Conservation (phyloP, 64 coral and sea anemone species). For the Montipora cactus region DNA sequence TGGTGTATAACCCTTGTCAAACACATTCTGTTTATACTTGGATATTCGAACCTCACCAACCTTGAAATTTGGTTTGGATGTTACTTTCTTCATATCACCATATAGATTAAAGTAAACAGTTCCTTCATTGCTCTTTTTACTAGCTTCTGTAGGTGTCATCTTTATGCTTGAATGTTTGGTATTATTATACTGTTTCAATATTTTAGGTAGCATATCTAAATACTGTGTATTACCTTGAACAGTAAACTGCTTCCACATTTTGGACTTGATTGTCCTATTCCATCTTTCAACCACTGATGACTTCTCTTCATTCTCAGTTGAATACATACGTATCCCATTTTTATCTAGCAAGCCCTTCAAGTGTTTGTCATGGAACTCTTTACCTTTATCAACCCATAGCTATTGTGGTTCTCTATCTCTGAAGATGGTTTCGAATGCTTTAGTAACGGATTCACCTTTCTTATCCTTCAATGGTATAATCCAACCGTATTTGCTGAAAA, state of each 20-base stretch:
- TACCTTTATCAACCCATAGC: slow-evolving; percentile 58
- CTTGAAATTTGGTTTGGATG: slow-evolving; percentile 29
- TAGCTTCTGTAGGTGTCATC: slow-evolving; percentile 48
- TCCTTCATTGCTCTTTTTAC: slow-evolving; percentile 52
- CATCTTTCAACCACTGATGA: slow-evolving; percentile 31
- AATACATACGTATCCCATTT: not conserved
- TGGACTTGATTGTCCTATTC: slow-evolving; percentile 46
- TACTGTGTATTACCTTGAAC: slow-evolving; percentile 20
- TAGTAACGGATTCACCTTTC: not conserved
- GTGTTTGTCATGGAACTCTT: slow-evolving; percentile 33
- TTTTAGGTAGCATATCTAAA: slow-evolving; percentile 14
- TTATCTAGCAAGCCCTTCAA: slow-evolving; percentile 11
- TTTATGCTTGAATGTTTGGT: slow-evolving; percentile 22
- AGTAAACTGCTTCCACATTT: slow-evolving; percentile 70
- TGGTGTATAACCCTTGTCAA: slow-evolving; percentile 37
- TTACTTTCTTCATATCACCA: slow-evolving; percentile 32
- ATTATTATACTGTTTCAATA: slow-evolving; percentile 50
- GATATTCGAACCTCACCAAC: slow-evolving; percentile 36
- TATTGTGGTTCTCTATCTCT: slow-evolving; percentile 2
- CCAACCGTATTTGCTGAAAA: slow-evolving; percentile 50
- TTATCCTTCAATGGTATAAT: slow-evolving; percentile 10
- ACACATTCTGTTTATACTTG: slow-evolving; percentile 31
- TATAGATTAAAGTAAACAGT: slow-evolving; percentile 62
- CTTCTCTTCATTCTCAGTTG: slow-evolving; percentile 68
- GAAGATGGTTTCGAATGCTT: slow-evolving; percentile 44